Percentiles rank a stretch among this genome's conserved stretches.
These are phyloP conservation scores for Oryzias woworae DNA, from an alignment of 2,113 vertebrate genomes.

Conservation along the genomic window DNA sequence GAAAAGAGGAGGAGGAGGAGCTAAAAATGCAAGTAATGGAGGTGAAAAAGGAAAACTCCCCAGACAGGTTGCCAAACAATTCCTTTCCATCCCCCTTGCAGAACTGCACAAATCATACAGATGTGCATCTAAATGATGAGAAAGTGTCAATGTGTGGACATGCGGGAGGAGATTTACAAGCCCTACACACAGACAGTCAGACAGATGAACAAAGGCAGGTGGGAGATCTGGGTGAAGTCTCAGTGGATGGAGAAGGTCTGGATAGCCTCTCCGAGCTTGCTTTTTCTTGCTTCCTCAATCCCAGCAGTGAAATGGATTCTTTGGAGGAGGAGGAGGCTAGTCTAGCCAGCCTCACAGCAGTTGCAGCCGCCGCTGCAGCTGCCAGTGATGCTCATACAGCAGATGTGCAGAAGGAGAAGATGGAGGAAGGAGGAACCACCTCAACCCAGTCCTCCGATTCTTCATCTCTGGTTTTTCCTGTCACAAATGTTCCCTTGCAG, in stretches of 20 bases:
- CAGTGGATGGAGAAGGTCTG: constrained; percentile 44
- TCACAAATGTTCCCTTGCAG: constrained; percentile 61
- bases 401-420: constrained; percentile 68
- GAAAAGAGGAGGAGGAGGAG: constrained; percentile 72
- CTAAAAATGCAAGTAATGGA: constrained; percentile 72
- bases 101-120: constrained; percentile 73
- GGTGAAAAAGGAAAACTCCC: constrained; percentile 90
- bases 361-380: constrained; percentile 79
- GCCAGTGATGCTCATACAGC: constrained; percentile 76
- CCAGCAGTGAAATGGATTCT: constrained; percentile 46
- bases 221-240: constrained; percentile 35
- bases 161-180: constrained; percentile 20
- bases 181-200: constrained; percentile 42
- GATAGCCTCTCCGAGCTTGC: constrained; percentile 66
- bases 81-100: constrained; percentile 82
- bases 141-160: constrained; percentile 4
- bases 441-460: constrained; percentile 70
- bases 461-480: constrained; percentile 60
- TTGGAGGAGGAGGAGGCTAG: constrained; percentile 60
- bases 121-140: constrained; percentile 9
- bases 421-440: constrained; percentile 63
- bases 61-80: constrained; percentile 78
- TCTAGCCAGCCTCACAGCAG: constrained; percentile 57
- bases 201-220: constrained; percentile 11
- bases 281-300: constrained; percentile 71